Evolutionary conservation across 2,888 invertebrate species (phyloP).

Genomic region (Erebia epiphron): DNA sequence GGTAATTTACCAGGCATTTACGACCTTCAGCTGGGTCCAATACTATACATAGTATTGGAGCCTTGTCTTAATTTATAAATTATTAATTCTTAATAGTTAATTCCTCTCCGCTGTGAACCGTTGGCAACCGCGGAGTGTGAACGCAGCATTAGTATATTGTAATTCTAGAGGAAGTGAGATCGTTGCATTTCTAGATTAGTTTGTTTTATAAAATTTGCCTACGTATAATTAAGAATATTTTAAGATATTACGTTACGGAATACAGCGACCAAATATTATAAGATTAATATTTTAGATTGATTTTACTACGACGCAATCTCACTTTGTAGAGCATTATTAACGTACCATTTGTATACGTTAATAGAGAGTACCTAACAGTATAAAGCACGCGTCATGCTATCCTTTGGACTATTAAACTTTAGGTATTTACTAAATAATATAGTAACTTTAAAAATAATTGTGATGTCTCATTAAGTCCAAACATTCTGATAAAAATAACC

Average conservation of each 20-base stretch:
- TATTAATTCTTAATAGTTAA: no score
- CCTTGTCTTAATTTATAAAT: no score
- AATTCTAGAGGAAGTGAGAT: constrained; percentile 27
- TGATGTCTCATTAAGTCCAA: neutral
- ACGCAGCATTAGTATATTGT: neutral
- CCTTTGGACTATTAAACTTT: no score
- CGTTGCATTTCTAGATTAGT: constrained; percentile 41
- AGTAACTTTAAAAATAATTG: neutral
- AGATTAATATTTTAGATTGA: neutral
- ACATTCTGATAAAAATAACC: neutral
- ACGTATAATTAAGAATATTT: constrained; percentile 19
- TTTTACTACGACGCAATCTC: constrained; percentile 3
- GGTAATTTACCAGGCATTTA: no score
- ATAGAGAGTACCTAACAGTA: no score
- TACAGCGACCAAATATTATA: constrained; percentile 72
- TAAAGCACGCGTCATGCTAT: no score
- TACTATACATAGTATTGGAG: no score
- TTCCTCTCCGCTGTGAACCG: no score
- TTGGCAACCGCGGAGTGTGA: neutral
- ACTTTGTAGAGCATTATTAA: neutral
- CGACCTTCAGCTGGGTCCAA: no score
- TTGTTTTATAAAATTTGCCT: constrained; percentile 16
- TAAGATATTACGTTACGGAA: constrained; percentile 46
- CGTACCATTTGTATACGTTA: no score
- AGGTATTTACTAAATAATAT: neutral